phyloP scores from a whole-genome alignment of 2,888 invertebrate genomes.

The Parochlus steinenii region DNA sequence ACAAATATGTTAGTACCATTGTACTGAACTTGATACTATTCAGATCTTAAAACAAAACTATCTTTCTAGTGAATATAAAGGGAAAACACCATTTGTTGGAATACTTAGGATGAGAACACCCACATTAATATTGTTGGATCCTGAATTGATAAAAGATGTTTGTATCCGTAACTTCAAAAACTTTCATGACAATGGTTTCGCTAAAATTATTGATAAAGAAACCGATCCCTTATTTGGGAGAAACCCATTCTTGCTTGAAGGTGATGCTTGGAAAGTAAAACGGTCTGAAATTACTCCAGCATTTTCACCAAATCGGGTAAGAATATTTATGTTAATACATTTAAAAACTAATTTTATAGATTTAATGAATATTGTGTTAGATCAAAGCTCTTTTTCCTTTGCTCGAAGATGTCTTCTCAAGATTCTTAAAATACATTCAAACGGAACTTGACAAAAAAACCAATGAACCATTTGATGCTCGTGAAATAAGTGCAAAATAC shows the following conservation, averaged over 20 bases:
- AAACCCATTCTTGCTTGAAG: conserved; percentile 21
- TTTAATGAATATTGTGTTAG: neutral
- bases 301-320: conserved; percentile 15
- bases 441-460: conserved; percentile 14
- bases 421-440: conserved; percentile 2
- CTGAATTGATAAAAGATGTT: conserved; percentile 23
- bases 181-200: conserved; percentile 25
- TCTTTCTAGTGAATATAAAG: neutral
- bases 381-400: conserved; percentile 14
- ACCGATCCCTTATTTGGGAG: conserved; percentile 18
- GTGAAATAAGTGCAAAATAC: conserved; percentile 6
- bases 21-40: too few relatives aligned
- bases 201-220: conserved; percentile 8
- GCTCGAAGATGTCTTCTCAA: conserved; percentile 1
- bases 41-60: too few relatives aligned
- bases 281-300: conserved; percentile 18
- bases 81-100: conserved; percentile 22
- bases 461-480: conserved; percentile 14
- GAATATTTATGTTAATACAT: neutral
- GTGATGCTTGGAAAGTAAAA: conserved; percentile 20
- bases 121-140: conserved; percentile 22
- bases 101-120: conserved; percentile 22
- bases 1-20: too few relatives aligned
- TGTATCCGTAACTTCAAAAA: conserved; percentile 23
- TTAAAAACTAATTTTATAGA: too few relatives aligned